phyloP scores from a whole-genome alignment of 1,140 invertebrate species.

The Lasioglossum baleicum region DNA sequence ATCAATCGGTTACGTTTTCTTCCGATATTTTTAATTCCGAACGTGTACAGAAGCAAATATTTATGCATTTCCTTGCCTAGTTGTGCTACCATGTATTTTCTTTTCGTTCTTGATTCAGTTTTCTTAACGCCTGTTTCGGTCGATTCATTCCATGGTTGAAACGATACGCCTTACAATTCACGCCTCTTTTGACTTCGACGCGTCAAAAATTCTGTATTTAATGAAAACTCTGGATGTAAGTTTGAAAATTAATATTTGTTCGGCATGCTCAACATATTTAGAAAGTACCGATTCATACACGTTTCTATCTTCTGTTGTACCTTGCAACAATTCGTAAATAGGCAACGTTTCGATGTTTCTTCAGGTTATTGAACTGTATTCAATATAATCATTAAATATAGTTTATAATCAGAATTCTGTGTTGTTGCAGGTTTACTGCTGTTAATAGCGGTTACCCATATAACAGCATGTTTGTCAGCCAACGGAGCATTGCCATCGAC shows the following conservation, averaged over 20 bases:
- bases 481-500: constrained; percentile 68
- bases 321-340: no score
- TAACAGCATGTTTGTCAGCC: constrained; percentile 22
- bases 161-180: not conserved
- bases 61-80: not conserved
- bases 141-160: not conserved
- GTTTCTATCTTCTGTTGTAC: not conserved
- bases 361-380: no score
- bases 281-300: not conserved
- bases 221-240: not conserved
- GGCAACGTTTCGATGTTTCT: not conserved
- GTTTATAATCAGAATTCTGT: not conserved
- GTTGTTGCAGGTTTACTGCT: constrained; percentile 59
- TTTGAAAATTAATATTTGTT: not conserved
- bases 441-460: constrained; percentile 39
- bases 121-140: no score
- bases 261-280: no score
- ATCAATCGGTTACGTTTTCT: constrained; percentile 9
- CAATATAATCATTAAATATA: no score
- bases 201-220: no score
- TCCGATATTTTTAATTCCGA: not conserved
- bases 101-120: not conserved
- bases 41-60: no score
- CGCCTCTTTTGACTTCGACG: not conserved
- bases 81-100: no score